Conservation (phyloP, 1,140 invertebrate species). For the Lordiphosa stackelbergi region DNA sequence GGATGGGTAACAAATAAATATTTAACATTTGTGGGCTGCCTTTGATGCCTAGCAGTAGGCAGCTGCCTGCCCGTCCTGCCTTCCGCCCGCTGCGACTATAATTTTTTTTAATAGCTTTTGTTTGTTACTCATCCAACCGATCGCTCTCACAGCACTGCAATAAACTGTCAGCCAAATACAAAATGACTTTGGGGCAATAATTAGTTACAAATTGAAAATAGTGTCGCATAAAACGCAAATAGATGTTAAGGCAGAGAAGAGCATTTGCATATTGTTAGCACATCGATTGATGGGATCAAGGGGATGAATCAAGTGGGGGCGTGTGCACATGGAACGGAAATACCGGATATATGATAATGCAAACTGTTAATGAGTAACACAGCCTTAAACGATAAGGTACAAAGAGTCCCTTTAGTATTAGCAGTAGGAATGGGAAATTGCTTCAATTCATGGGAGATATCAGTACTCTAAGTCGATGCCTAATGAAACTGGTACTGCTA, state of each 20-base stretch:
- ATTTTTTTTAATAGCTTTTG: conserved; percentile 51
- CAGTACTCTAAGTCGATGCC: no score
- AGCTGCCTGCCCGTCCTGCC: conserved; percentile 8
- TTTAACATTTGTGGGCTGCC: conserved; percentile 34
- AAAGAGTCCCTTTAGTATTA: no score
- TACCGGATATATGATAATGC: no score
- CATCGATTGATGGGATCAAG: conserved; percentile 18
- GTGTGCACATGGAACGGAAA: no score
- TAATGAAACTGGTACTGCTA: no score
- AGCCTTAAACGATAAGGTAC: no score
- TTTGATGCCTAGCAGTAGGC: conserved; percentile 45
- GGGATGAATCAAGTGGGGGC: no score
- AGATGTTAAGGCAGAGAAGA: conserved; percentile 13
- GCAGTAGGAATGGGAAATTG: no score
- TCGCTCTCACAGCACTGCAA: conserved; percentile 21
- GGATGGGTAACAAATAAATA: conserved; percentile 17
- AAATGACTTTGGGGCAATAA: conserved; percentile 63
- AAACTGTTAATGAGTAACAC: no score
- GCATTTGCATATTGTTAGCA: conserved; percentile 34
- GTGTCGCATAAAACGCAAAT: conserved; percentile 39
- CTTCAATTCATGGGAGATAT: no score
- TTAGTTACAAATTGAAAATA: conserved; percentile 61
- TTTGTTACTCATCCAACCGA: conserved; percentile 52
- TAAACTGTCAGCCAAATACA: conserved; percentile 40
- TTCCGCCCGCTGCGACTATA: conserved; percentile 20